These are phyloP conservation scores for Brevimyrus niger DNA, from an alignment of 2,113 vertebrate species.

Conservation along the genomic window DNA sequence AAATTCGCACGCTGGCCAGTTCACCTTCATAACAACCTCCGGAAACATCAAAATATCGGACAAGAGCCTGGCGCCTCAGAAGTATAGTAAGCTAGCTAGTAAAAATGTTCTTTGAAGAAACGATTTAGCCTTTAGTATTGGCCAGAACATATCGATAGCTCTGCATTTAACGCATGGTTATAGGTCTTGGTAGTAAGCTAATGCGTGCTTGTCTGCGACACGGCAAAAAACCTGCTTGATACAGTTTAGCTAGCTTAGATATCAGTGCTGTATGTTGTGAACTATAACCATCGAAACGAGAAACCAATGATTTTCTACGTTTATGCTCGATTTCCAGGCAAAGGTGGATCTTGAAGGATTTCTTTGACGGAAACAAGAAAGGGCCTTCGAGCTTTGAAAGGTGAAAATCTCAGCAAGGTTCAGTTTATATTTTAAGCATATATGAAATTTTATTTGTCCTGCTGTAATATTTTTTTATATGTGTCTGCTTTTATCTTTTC, in stretches of 20 bases:
- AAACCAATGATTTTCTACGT: background rate
- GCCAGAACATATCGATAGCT: background rate
- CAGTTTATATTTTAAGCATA: background rate
- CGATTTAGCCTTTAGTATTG: background rate
- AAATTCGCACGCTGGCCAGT: constrained; percentile 5
- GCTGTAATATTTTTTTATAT: background rate
- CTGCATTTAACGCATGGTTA: background rate
- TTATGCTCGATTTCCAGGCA: constrained; percentile 11
- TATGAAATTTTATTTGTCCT: background rate
- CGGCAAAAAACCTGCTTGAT: background rate
- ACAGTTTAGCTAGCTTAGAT: background rate
- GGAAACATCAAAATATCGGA: background rate
- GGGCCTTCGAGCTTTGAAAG: background rate
- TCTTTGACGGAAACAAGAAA: background rate
- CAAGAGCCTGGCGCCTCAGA: background rate
- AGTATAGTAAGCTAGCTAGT: background rate
- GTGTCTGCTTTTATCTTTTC: background rate
- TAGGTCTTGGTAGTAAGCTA: background rate
- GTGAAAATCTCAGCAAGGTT: background rate
- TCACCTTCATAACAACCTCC: constrained; percentile 25
- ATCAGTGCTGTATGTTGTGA: no score
- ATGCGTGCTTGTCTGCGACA: background rate
- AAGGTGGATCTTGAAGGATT: background rate
- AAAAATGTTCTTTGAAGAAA: background rate
- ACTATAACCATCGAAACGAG: background rate